Evolutionary conservation across 2,888 invertebrate species (phyloP), one percentile per base, ranked within the genome.

Genomic region (Deilephila elpenor): DNA sequence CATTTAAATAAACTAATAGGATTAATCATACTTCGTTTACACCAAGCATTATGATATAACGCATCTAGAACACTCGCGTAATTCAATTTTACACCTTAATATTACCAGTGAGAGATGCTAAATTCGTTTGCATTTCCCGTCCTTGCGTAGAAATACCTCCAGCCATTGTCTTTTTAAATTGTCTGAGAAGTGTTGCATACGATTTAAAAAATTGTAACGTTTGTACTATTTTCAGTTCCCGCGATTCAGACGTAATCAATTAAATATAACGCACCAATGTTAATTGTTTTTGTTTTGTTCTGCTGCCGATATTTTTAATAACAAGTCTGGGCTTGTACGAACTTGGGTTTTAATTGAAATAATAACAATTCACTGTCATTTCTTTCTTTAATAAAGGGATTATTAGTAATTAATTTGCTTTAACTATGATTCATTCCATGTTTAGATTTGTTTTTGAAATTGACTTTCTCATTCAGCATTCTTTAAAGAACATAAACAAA

Each of bases 1-100:
- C 67, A 67, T 67, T 67, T 51, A 51, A 51, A 67, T 67, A 44
- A 67, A 67, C 67, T 67, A 67, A 67, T 51, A 67, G 44, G 51
- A 67, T 67, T 67, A 67, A 67, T 67, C 67, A 67, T 67, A 67
- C 67, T 51, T 67, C 67, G 51, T 67, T 67, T 67, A 67, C 64
- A 64, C 67, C 51, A 67, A 67, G 67, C 67, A 29, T 51, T 67
- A 67, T 67, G 67, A 67, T 67, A 67, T 67, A 67, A 67, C 51
- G 51, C 67, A 67, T 67, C 44, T 44, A 3, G 44, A 25, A 67
- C 64, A 14, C 17, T 56, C 1, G n/a, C 56, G 25, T 25, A 51
- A 6, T 25, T 25, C 67, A 11, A 67, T 67, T 51, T 25, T 51
- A 67, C 25, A 67, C 44, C 44, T 67, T 67, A 67, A 51, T 17